Evolutionary conservation across 2,797 vertebrate species (phyloP), one percentile per base, ranked within the genome.

Genomic region (Tympanoctomys barrerae): DNA sequence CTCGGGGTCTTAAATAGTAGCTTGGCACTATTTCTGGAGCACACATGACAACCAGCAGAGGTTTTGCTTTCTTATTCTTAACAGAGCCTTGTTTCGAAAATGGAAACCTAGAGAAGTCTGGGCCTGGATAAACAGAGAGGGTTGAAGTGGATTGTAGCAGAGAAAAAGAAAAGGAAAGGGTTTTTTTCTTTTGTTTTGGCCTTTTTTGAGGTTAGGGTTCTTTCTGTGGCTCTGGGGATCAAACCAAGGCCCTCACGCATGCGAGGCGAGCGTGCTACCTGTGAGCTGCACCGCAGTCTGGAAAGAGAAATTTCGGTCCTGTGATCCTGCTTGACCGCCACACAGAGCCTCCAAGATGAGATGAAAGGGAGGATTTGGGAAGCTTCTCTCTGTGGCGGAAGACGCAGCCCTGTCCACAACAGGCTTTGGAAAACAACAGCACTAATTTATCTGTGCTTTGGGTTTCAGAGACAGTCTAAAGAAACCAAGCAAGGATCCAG

Each of bases 401-500:
- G 92, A 62, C 42, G n/a, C 36, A 61, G 49, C 59, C 70, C 54
- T 52, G 31, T 77, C 87, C 49, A 66, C 28, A n/a, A 18, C 68
- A 93, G 62, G 31, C 88, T 95, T 82, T 94, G 82, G 88, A 94
- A 81, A 92, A 89, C 39, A 83, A 94, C 5, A 71, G 52, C 7
- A 54, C 75, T 86, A 5, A 79, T 71, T 92, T 94, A 13, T 49
- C 61, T 59, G 64, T 84, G 75, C 91, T 89, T 84, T 85, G 42
- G 26, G 88, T 86, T 94, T 90, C 59, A 73, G 18, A 68, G 79
- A 39, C 78, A 94, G 24, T 57, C 33, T 87, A 90, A 96, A 90
- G 93, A 97, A 96, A 94, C 36, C 73, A 95, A 77, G 68, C 81
- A 95, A 82, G 28, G 24, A 73, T 89, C 52, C 68, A 97, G 64